These are phyloP conservation scores for Myodes glareolus DNA, from an alignment of 2,113 vertebrate genomes.

Conservation along the genomic window DNA sequence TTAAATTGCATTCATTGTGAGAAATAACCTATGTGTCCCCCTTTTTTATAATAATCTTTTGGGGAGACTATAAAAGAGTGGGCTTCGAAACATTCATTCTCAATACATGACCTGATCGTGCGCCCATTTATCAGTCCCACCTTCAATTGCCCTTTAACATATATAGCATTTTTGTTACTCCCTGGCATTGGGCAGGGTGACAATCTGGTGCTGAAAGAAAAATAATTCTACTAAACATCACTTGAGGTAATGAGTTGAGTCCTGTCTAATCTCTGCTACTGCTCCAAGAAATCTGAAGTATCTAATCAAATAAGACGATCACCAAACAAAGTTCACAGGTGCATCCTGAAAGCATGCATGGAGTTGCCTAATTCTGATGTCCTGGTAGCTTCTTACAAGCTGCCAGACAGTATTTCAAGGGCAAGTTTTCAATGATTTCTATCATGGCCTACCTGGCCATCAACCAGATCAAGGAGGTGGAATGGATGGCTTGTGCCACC, in stretches of 20 bases:
- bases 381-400: neutral
- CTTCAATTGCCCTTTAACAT: neutral
- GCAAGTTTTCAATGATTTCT: constrained; percentile 37
- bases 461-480: neutral
- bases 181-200: neutral
- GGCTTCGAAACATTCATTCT: constrained; percentile 41
- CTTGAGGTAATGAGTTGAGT: neutral
- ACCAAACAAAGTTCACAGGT: neutral
- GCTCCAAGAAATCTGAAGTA: constrained; percentile 2
- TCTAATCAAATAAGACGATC: neutral
- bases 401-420: neutral
- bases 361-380: neutral
- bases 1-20: constrained; percentile 46
- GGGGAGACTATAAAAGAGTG: constrained; percentile 34
- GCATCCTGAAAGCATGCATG: neutral
- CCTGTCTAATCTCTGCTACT: constrained; percentile 18
- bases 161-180: neutral
- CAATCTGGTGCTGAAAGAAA: neutral
- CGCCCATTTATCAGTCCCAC: neutral
- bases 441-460: neutral
- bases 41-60: constrained; percentile 41
- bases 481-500: constrained; percentile 36
- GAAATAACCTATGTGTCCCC: constrained; percentile 50
- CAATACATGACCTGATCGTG: neutral
- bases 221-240: neutral